Percentiles rank a stretch among this genome's conserved stretches.
These are phyloP conservation scores for Ganaspis sp. DNA, from an alignment of 1,140 invertebrate species.

Conservation along the genomic window DNA sequence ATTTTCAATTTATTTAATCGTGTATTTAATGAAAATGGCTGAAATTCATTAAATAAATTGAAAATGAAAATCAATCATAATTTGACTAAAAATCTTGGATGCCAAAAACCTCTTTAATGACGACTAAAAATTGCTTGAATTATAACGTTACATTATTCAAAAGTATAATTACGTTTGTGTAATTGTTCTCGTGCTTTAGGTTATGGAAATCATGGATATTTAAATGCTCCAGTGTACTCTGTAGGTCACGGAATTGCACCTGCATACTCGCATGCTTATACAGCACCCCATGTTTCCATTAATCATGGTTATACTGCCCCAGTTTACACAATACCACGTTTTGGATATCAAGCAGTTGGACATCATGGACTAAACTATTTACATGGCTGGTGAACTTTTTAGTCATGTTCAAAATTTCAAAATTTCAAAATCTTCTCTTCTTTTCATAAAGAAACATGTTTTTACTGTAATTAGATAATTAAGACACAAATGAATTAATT, in stretches of 20 bases:
- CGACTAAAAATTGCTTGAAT: constrained; percentile 6
- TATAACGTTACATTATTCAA: constrained; percentile 38
- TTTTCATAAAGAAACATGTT: too few relatives aligned
- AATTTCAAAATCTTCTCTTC: too few relatives aligned
- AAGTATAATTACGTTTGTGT: not conserved
- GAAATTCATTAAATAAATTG: too few relatives aligned
- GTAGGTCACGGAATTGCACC: constrained; percentile 4
- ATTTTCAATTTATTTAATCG: too few relatives aligned
- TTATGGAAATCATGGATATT: constrained; percentile 19
- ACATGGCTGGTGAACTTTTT: not conserved
- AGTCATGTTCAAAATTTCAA: not conserved
- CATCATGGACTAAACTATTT: constrained; percentile 30
- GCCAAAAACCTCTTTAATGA: too few relatives aligned
- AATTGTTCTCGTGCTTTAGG: not conserved
- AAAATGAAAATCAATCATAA: too few relatives aligned
- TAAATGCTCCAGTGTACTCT: constrained; percentile 29
- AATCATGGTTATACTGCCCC: constrained; percentile 21
- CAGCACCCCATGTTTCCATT: not conserved
- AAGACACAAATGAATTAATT: too few relatives aligned
- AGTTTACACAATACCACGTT: constrained; percentile 12
- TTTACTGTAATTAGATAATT: too few relatives aligned
- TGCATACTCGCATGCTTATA: constrained; percentile 17
- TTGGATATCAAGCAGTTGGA: constrained; percentile 45
- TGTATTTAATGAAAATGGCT: too few relatives aligned
- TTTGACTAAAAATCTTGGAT: too few relatives aligned